Percentiles rank a stretch among this genome's conserved stretches.
phyloP scores from a whole-genome alignment of 2,797 vertebrate species.

The Darevskia nairensis region DNA sequence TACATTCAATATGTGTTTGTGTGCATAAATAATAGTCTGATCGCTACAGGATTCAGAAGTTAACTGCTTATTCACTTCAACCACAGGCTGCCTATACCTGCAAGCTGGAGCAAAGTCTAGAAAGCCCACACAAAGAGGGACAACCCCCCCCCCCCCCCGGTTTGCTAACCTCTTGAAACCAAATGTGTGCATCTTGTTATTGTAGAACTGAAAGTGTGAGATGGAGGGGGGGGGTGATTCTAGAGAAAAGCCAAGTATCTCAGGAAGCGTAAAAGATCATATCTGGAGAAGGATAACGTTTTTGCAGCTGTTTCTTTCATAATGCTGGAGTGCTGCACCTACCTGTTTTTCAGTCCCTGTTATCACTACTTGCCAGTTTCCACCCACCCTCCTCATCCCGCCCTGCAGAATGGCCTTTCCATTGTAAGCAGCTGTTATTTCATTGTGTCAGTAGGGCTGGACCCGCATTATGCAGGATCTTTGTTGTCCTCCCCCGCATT shows the following conservation, averaged over 20 bases:
- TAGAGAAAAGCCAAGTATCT: neutral
- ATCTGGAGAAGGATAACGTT: neutral
- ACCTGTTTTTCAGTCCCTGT: conserved; percentile 20
- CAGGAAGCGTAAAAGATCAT: accelerated
- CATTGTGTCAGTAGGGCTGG: conserved; percentile 46
- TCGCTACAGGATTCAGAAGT: neutral
- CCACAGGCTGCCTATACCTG: no score
- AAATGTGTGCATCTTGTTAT: neutral
- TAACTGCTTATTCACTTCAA: neutral
- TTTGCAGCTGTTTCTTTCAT: neutral
- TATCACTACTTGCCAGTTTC: conserved; percentile 62
- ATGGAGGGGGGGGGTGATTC: neutral
- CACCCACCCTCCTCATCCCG: no score
- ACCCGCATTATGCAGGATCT: neutral
- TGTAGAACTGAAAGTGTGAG: neutral
- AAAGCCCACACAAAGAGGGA: neutral
- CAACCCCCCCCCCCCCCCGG: neutral
- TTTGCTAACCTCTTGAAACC: neutral
- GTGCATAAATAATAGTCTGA: neutral
- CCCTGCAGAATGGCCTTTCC: conserved; percentile 49
- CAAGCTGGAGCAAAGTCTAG: neutral
- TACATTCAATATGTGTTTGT: neutral
- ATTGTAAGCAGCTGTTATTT: conserved; percentile 51
- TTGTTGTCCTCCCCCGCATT: neutral
- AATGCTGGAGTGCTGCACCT: neutral